Conservation (phyloP, 2,888 invertebrate genomes). For the Xestia rhomboidea region DNA sequence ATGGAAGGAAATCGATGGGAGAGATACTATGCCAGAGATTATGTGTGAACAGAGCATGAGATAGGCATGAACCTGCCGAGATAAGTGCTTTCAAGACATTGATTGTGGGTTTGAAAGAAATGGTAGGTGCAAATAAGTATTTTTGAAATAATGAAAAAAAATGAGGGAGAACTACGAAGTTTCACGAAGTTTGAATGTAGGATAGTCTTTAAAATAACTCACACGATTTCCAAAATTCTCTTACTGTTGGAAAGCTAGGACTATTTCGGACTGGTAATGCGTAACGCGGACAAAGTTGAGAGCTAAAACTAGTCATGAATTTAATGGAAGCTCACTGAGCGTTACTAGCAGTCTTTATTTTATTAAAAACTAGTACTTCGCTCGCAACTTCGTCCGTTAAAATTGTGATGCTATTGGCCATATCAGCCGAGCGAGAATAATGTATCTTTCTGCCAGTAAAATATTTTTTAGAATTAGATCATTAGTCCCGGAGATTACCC, state of each 20-base stretch:
- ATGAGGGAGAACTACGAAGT: too few species aligned
- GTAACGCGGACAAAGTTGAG: background rate
- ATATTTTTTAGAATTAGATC: too few species aligned
- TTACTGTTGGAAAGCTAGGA: background rate
- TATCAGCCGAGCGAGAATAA: too few species aligned
- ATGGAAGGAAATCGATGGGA: slow-evolving; percentile 82
- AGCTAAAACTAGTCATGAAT: background rate
- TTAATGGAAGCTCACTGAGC: background rate
- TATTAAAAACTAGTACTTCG: too few species aligned
- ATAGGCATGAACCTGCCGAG: slow-evolving; percentile 46
- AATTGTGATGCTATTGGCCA: too few species aligned
- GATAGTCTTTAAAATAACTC: background rate
- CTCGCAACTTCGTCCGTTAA: too few species aligned
- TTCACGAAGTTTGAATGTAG: background rate
- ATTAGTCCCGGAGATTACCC: too few species aligned
- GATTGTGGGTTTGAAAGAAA: background rate
- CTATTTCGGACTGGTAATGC: too few species aligned
- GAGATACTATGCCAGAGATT: slow-evolving; percentile 73
- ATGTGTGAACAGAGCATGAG: slow-evolving; percentile 65
- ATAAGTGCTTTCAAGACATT: slow-evolving; percentile 9
- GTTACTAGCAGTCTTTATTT: background rate
- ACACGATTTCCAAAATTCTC: background rate
- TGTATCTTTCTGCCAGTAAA: too few species aligned
- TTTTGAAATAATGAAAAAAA: too few species aligned
- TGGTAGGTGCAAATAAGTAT: background rate